Evolutionary conservation across 1,140 invertebrate species (phyloP), one percentile per base, ranked within the genome.

Genomic region (Brachionus asplanchnoidis): DNA sequence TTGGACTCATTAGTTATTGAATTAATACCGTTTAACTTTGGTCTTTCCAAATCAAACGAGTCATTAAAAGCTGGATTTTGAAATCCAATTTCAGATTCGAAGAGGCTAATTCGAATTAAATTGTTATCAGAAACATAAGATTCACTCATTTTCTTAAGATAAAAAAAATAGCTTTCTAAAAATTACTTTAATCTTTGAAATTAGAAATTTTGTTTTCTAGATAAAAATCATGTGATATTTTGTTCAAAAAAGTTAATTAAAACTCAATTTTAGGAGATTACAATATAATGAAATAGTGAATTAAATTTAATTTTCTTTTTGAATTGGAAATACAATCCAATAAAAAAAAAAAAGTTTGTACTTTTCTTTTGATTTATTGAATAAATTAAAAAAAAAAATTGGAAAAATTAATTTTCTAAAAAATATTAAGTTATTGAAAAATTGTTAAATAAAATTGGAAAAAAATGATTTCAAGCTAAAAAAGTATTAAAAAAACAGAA

Each of bases 21-120:
- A 26, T 28, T 77, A 53, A 4, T 9, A 50, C 14, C 1, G 28
- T 26, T 26, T 77, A 23, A 23, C 20, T 50, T 50, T 50, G 42
- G 12, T 46, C 12, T 50, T 14, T 77, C 42, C 7, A 77, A 12
- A 28, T 77, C 20, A 9, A 50, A 9, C 7, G 12, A 17, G 12
- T 73, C 32, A 9, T n/a, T 77, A 50, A 23, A 77, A 77, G 28
- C 28, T 77, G 73, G 73, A 77, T 77, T 77, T 77, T 26, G 44
- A 50, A 50, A 77, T 8, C 73, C 73, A 20, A 1, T 46, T n/a
- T 28, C 42, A 26, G 26, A 23, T 26, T 77, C 26, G 12, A 50
- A 23, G 8, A 77, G 26, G 50, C 20, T 77, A 14, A 46, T 60
- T 6, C 9, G 53, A 9, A 60, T 60, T 60, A 60, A 60, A 60